Base-by-base conservation (phyloP, 2,888 invertebrate species). In the Meta bourneti region DNA sequence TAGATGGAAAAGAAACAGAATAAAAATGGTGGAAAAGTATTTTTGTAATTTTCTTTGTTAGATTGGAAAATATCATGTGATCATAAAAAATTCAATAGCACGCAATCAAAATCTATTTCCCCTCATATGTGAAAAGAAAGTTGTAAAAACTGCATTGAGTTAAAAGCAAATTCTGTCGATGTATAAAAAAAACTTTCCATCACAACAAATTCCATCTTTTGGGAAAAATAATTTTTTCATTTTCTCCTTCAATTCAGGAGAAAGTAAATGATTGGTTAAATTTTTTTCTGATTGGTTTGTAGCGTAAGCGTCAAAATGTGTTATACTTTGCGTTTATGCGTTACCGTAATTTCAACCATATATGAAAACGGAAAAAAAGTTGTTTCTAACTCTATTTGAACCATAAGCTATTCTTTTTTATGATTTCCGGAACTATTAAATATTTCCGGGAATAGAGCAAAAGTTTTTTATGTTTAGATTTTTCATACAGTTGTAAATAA, bases 51-150 rank as follows among this genome's bases (percentile, higher is more conserved):
- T 78, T 86, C 78, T 87, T 87, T 80, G 61, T 80, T 54, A 6
- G 72, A 52, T 34, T 49, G 54, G 19, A 87, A 75, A 54, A 86
- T 70, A 70, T 70, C 78, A 8, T 9, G 20, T 51, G 34, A 71
- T 72, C 16, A 72, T 34, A 83, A 85, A 75, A 48, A 81, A 54
- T 69, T 81, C 74, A 19, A 81, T 19, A 51, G 11, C 52, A 71
- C 6, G 78, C 86, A 81, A 88, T 88, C 81, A 88, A 75, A 75
- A 70, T 88, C 48, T 81, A 61, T 81, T 74, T 88, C 77, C 69
- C 85, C 20, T 70, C 49, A 75, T 75, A 51, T 79, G 16, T 52
- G 81, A 81, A 70, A 88, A 81, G 75, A 81, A 88, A 88, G 81
- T 81, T 81, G 71, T 81, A 88, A 88, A 88, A 82, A 20, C 54